Base-by-base conservation (phyloP, 2,888 invertebrate species). In the Sinelater perroti region DNA sequence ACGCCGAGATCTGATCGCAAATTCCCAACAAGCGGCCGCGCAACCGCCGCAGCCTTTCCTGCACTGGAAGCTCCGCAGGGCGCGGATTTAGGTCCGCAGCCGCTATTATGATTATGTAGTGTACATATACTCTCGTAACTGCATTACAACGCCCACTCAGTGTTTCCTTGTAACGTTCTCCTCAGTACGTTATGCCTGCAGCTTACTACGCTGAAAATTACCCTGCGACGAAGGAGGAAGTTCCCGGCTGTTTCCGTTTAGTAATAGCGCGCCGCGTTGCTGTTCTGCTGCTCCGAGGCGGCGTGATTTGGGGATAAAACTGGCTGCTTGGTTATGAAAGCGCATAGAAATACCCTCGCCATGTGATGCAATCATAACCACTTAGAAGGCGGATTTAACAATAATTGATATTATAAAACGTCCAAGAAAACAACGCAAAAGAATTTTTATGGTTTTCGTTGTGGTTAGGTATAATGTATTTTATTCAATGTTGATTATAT, bases 71-170 rank as follows among this genome's bases (percentile, higher is more conserved):
- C 67, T 46, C 54, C 47, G 60, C 50, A 61, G 67, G 66, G 61
- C 55, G 57, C 57, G 63, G 61, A 66, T 67, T 65, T 61, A 49
- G 61, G 57, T 66, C 49, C 59, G 62, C 51, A 52, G 42, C 38
- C 40, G 42, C 40, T 53, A 47, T 38, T 55, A 55, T 58, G 53
- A 49, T 58, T 58, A 58, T 54, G 57, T 58, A 52, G 42, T 44
- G 28, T 47, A n/a, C n/a, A n/a, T n/a, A 24, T 44, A 47, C 54
- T 38, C 24, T 42, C 20, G 33, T 49, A 56, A 49, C 55, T 24
- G 49, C 38, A 24, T 40, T 49, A 21, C 42, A 42, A 40, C 17
- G 17, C 49, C 40, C 33, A 49, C 33, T 42, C 26, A 33, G 11
- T 24, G 49, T 42, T 56, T 56, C 55, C 55, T 46, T 42, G 17